phyloP scores from a whole-genome alignment of 2,888 invertebrate species.

The Melieria crassipennis region DNA sequence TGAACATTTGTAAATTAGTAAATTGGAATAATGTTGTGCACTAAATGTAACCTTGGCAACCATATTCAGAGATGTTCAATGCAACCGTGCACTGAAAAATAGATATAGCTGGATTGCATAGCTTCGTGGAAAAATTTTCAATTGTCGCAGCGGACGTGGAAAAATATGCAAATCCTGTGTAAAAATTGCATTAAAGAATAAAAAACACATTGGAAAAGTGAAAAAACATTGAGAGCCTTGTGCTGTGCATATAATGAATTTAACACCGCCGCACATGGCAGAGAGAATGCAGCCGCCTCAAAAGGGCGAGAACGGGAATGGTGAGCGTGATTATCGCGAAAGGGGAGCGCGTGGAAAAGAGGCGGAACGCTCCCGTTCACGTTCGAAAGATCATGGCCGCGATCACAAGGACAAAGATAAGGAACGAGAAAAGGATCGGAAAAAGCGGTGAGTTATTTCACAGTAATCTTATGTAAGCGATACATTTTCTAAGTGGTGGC shows the following conservation, averaged over 20 bases:
- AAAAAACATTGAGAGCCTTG: background rate
- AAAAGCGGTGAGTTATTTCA: conserved; percentile 47
- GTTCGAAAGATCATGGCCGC: conserved; percentile 43
- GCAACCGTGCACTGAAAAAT: no score
- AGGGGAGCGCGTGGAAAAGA: conserved; percentile 22
- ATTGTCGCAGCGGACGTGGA: conserved; percentile 1
- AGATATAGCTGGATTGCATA: no score
- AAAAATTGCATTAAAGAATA: background rate
- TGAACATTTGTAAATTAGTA: no score
- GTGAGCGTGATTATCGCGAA: conserved; percentile 50
- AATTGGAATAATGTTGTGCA: no score
- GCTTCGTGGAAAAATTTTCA: conserved; percentile 30
- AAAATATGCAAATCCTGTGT: background rate
- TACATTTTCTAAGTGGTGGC: background rate
- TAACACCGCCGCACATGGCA: conserved; percentile 46
- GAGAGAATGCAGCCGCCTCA: conserved; percentile 39
- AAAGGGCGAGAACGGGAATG: conserved; percentile 44
- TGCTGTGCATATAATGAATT: conserved; percentile 46
- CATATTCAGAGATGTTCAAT: no score
- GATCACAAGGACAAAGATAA: conserved; percentile 49
- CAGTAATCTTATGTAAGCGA: background rate
- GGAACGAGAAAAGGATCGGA: conserved; percentile 47
- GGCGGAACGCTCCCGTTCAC: conserved; percentile 51
- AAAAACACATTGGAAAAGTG: background rate
- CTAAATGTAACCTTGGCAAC: no score